Percentiles rank a stretch among this genome's conserved stretches.
These are phyloP conservation scores for Helicoverpa armigera DNA, from an alignment of 1,140 invertebrate species.

Conservation along the genomic window DNA sequence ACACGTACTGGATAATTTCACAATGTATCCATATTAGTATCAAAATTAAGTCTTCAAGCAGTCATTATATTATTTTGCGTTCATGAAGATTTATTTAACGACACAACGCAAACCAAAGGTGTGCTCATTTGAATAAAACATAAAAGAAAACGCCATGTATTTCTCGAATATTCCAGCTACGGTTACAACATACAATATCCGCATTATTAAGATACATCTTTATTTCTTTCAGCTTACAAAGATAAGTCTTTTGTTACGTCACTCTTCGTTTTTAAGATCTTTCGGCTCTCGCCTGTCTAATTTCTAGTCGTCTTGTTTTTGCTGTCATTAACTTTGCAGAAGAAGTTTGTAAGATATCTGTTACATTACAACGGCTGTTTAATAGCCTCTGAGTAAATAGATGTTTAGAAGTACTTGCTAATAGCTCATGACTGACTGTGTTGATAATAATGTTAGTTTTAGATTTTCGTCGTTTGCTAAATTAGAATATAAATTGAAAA, in stretches of 20 bases:
- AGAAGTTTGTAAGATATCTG: constrained; percentile 3
- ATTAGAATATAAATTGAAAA: no score
- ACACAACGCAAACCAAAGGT: constrained; percentile 61
- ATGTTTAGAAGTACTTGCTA: not conserved
- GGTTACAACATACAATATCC: constrained; percentile 28
- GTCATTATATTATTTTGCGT: constrained; percentile 48
- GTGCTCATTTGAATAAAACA: constrained; percentile 70
- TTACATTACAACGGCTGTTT: constrained; percentile 6
- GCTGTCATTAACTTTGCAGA: constrained; percentile 1
- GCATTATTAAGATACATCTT: not conserved
- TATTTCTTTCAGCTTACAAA: constrained; percentile 5
- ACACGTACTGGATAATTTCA: no score
- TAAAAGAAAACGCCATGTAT: constrained; percentile 56
- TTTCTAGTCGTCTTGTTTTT: constrained; percentile 13
- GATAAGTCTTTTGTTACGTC: constrained; percentile 20
- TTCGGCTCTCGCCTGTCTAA: constrained; percentile 2
- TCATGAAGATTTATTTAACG: constrained; percentile 70
- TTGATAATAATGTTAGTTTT: not conserved
- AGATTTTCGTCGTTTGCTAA: no score
- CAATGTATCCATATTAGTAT: not conserved
- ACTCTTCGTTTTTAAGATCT: constrained; percentile 14
- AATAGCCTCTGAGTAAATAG: not conserved
- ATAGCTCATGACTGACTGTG: not conserved
- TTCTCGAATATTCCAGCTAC: constrained; percentile 31
- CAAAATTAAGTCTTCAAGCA: not conserved